phyloP scores from a whole-genome alignment of 2,888 invertebrate genomes.

The Parelbella ahira region DNA sequence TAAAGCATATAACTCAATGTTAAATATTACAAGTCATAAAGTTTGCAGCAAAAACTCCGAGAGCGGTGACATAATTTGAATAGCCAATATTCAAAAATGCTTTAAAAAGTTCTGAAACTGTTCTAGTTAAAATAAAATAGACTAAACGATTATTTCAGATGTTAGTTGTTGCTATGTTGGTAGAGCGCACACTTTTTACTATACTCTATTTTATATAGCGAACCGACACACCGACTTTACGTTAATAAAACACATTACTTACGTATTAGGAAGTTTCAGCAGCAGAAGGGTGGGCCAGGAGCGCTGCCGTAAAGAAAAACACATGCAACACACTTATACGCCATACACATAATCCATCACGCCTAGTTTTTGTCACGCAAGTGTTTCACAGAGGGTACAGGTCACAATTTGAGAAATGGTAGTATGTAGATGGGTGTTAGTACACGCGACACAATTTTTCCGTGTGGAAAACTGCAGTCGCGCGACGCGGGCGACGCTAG shows the following conservation, averaged over 20 bases:
- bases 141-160: conserved; percentile 2
- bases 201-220: too few species aligned
- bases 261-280: conserved; percentile 40
- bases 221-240: conserved; percentile 16
- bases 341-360: conserved; percentile 76
- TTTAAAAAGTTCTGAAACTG: conserved; percentile 3
- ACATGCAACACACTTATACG: conserved; percentile 59
- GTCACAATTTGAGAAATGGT: conserved; percentile 24
- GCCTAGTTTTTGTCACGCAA: conserved; percentile 30
- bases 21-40: conserved; percentile 23
- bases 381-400: conserved; percentile 25
- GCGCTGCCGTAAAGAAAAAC: conserved; percentile 59
- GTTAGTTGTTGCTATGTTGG: too few species aligned
- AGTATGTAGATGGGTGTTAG: conserved; percentile 23
- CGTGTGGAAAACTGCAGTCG: conserved; percentile 68
- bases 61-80: conserved; percentile 25
- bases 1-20: conserved; percentile 22
- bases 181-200: too few species aligned
- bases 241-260: conserved; percentile 30
- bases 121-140: conserved; percentile 5
- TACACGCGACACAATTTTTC: conserved; percentile 75
- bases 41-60: conserved; percentile 18
- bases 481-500: conserved; percentile 62
- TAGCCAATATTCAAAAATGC: conserved; percentile 4
- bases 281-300: conserved; percentile 57